Base-by-base conservation (phyloP, 2,797 vertebrate genomes). In the Kryptolebias ocellatus region DNA sequence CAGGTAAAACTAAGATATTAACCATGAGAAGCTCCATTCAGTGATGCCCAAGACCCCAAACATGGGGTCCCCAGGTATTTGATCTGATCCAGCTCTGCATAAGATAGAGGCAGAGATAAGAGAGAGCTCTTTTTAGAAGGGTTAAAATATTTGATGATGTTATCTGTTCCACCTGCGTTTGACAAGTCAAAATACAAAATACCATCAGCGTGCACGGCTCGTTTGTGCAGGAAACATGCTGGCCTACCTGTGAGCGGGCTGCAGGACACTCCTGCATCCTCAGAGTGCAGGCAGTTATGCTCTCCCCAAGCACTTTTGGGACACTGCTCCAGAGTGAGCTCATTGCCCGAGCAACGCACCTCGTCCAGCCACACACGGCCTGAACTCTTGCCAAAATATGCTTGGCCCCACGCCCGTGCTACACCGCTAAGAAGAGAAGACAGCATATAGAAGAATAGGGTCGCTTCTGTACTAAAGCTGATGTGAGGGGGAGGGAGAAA, bases 191-290 rank as follows among this genome's bases (percentile, higher is more conserved):
- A 64, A 64, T 31, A 27, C 47, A 14, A 28, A 17, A 52, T 47
- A 47, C 16, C 29, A 3, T 29, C 28, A 17, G 12, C 18, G 31
- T 60, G 37, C 24, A 53, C 56, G 44, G 11, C 47, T 57, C 51
- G 28, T 55, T 9, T 24, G 1, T 37, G 24, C 6, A 20, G 17
- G 20, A 59, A 12, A 31, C 0, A 27, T 60, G 20, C 24, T 63
- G 53, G 11, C 59, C 20, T 93, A 98, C 98, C 97, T 93, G 92
- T 93, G 1, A 96, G 92, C 46, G 95, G 95, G 28, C 72, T 94
- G 67, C 98, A 99, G 78, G 98, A 97, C 53, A 99, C 97, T 0
- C 96, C 97, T 14, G 98, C 98, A 51, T 99, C 97, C 87, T 99
- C 98, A 20, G 87, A 93, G 85, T 99, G 98, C 60, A 90, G 94